Evolutionary conservation across 2,113 vertebrate species (phyloP).

Genomic region (Cephalopterus ornatus): DNA sequence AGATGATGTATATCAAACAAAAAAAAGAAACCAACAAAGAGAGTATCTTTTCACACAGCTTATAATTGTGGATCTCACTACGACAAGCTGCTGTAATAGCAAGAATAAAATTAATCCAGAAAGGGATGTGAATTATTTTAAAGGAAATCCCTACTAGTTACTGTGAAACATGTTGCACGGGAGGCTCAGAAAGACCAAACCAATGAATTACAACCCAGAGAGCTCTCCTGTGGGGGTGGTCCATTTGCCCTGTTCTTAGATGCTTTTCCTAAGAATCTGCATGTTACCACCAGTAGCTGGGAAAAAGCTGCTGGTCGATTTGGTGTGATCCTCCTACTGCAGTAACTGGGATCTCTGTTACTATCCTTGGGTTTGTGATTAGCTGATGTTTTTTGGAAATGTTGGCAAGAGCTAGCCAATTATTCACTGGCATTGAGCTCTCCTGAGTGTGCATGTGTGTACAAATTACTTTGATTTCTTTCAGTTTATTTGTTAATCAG

Average conservation of each 20-base stretch:
- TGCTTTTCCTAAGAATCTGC: neutral
- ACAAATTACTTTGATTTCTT: slow-evolving; percentile 3
- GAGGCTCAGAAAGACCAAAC: neutral
- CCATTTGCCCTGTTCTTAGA: neutral
- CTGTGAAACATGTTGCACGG: neutral
- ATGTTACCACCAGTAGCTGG: too few relatives aligned
- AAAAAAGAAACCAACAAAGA: neutral
- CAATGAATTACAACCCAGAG: neutral
- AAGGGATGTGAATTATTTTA: neutral
- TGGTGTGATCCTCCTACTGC: neutral
- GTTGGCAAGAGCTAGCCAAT: neutral
- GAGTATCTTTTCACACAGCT: neutral
- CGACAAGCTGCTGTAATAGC: neutral
- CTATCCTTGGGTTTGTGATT: neutral
- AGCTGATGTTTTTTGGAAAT: neutral
- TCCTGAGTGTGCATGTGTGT: neutral
- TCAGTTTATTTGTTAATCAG: neutral
- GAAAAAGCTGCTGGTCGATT: neutral
- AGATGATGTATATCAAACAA: neutral
- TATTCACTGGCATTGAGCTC: neutral
- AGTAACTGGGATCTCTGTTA: neutral
- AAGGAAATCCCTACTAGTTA: neutral
- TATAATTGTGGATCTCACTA: neutral
- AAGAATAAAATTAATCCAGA: neutral
- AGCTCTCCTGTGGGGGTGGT: neutral